These are phyloP conservation scores for Caenorhabditis inopinata DNA, from an alignment of 1,140 invertebrate genomes.

Conservation along the genomic window DNA sequence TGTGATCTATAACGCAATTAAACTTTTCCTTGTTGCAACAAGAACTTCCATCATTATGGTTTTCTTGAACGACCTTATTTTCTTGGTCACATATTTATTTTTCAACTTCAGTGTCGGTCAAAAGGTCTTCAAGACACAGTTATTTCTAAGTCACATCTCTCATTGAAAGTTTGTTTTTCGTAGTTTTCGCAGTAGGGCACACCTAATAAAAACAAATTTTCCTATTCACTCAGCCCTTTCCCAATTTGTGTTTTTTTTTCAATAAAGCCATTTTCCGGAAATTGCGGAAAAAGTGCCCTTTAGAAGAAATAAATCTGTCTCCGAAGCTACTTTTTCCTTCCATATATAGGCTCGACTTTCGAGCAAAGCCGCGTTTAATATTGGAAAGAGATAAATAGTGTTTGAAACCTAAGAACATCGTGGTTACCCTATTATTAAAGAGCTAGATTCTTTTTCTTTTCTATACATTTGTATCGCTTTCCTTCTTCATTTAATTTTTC, in stretches of 20 bases:
- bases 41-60: neutral
- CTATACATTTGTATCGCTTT: no score
- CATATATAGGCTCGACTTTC: neutral
- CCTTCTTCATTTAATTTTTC: neutral
- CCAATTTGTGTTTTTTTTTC: neutral
- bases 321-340: neutral
- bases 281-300: neutral
- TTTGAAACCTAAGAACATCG: neutral
- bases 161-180: no score
- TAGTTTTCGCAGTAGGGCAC: no score
- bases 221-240: neutral
- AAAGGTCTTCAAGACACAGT: no score
- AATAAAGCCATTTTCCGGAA: neutral
- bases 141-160: no score
- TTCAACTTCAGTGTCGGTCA: no score
- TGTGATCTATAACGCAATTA: slow-evolving; percentile 14
- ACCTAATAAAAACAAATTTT: neutral
- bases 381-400: neutral
- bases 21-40: slow-evolving; percentile 9
- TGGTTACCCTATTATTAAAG: slow-evolving; percentile 5
- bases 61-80: neutral
- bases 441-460: neutral
- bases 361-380: neutral
- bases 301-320: slow-evolving; percentile 16
- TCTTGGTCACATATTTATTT: no score